These are phyloP conservation scores for Mimumesa dahlbomi DNA, from an alignment of 2,888 invertebrate genomes.

Conservation along the genomic window DNA sequence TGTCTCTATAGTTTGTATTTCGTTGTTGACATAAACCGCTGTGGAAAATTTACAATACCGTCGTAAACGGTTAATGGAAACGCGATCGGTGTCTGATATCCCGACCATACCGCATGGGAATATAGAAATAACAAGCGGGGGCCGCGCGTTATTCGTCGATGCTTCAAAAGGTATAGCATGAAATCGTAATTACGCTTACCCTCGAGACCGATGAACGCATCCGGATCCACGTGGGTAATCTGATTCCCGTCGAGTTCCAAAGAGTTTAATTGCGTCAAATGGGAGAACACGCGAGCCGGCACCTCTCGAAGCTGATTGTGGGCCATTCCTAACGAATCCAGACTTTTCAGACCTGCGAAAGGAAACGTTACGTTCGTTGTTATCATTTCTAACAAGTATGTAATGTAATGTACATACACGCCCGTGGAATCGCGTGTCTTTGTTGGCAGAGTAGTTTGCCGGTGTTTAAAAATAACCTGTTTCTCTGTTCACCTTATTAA, in stretches of 20 bases:
- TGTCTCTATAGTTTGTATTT: neutral
- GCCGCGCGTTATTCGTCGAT: neutral
- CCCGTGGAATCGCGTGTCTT: too few species aligned
- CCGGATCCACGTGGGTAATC: constrained; percentile 90
- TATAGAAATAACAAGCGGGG: neutral
- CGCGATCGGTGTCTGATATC: neutral
- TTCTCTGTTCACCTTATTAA: neutral
- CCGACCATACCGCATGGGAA: too few species aligned
- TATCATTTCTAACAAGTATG: neutral
- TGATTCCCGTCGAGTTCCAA: constrained; percentile 93
- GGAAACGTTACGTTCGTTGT: constrained; percentile 23
- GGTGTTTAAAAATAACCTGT: neutral
- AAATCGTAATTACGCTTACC: constrained; percentile 82
- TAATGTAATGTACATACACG: too few species aligned
- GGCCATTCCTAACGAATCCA: constrained; percentile 92
- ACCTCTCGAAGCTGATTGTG: constrained; percentile 91
- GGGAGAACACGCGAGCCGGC: constrained; percentile 91
- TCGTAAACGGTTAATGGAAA: neutral
- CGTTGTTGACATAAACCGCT: neutral
- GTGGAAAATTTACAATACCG: neutral
- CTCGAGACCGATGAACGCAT: constrained; percentile 93
- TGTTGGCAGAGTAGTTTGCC: neutral
- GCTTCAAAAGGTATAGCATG: constrained; percentile 5
- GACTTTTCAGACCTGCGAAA: constrained; percentile 86
- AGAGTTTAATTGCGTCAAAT: constrained; percentile 90